Base-by-base conservation (phyloP, 2,113 vertebrate genomes). In the Oreochromis niloticus region DNA sequence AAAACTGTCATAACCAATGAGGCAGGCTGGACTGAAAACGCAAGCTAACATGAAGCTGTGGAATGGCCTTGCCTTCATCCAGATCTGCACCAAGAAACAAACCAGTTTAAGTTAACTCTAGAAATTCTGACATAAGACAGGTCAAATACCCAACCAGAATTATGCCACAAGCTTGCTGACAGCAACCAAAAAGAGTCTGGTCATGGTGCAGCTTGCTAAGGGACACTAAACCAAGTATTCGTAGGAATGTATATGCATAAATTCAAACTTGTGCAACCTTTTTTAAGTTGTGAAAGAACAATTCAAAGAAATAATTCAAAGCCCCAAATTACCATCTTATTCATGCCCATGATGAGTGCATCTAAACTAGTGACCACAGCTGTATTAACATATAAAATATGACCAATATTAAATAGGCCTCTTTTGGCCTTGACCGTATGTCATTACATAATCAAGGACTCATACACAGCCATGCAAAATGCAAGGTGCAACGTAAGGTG, bases 301-400 rank as follows among this genome's bases (percentile, higher is more conserved):
- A 57, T 30, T 14, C 36, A 39, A 9, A 39, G 36, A 57, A 57
- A 30, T 30, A 27, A 30, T 27, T 57, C 12, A 57, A 57, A 30
- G 0, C 55, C 12, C 24, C 55, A 57, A 57, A 57, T 30, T 30
- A 57, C 24, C 56, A 30, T 57, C 24, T 27, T 7, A 16, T 57
- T 7, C 56, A 57, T 57, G 24, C 4, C 24, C 56, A 57, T 57
- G 13, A 14, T 27, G 13, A 57, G 24, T 30, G 13, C 3, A 57
- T 57, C 56, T 27, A 57, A 57, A 57, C 55, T 57, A 57, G 56
- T 57, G 56, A 57, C 56, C 56, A 57, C 56, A 8, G 55, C 55
- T 57, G 3, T 5, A 30, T 57, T 57, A 57, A 16, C 56, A 30
- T 57, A 57, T 57, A 57, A 57, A 30, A 57, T 57, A 63, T 34